Base-by-base conservation (phyloP, 2,113 vertebrate species). In the Chloroceryle aenea region DNA sequence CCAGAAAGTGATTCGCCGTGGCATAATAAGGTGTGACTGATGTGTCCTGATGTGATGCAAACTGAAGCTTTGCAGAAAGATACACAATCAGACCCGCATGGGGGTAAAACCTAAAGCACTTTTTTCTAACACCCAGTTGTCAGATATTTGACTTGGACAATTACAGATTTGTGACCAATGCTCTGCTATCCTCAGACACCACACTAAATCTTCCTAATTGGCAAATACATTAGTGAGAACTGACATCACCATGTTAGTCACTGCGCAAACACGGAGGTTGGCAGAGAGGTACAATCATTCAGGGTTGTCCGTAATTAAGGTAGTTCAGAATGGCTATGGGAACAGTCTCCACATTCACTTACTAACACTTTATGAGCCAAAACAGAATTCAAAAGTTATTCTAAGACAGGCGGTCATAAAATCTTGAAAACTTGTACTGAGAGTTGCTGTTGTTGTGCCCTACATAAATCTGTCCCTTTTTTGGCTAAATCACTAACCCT, bases 171-270 rank as follows among this genome's bases (percentile, higher is more conserved):
- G 94, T 85, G 89, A 92, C 92, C 94, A 96, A 91, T 0, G 3
- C 83, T 93, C 82, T 93, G 76, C 87, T 95, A 59, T 93, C 91
- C 85, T 94, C 95, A 95, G 85, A 63, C 93, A 87, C 90, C 66
- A 84, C 87, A 95, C 94, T 97, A 97, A 95, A 95, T 97, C 93
- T 97, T 95, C 85, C 91, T 97, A 97, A 97, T 96, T 92, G 94
- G 96, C 92, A 96, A 96, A 94, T 88, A 81, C 88, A 90, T 94
- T 94, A 96, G 95, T 71, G 86, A 90, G 80, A 90, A 90, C 93
- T 96, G 95, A 95, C 92, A 96, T 96, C 96, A 97, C 82, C 64
- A n/a, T 93, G 92, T 97, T 96, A 96, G 96, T 93, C 96, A 96
- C 82, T 88, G 84, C 3, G 5, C 88, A 96, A 91, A 91, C 90